Percentiles rank a stretch among this genome's conserved stretches.
Evolutionary conservation across 1,140 invertebrate species (phyloP).

Genomic region (Epicauta chinensis): DNA sequence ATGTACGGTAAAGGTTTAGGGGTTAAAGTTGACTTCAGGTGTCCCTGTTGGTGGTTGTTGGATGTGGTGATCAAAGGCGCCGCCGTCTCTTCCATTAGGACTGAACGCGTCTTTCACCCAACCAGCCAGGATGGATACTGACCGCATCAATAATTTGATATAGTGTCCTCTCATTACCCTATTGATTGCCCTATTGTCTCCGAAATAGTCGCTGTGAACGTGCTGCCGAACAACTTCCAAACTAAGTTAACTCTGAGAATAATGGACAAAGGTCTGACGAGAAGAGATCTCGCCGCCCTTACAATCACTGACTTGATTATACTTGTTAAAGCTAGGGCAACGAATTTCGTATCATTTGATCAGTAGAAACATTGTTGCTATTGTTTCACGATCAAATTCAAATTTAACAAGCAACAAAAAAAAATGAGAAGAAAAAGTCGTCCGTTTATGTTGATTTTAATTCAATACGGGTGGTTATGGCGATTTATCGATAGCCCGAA

Average conservation of each 20-base stretch:
- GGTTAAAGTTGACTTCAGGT: neutral
- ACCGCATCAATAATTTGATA: conserved; percentile 45
- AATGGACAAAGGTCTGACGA: conserved; percentile 35
- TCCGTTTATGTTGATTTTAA: no score
- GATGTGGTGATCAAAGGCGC: conserved; percentile 6
- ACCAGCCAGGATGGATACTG: conserved; percentile 24
- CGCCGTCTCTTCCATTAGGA: conserved; percentile 21
- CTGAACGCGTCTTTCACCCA: conserved; percentile 15
- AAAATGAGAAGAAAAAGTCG: no score
- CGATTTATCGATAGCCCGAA: no score
- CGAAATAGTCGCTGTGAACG: conserved; percentile 21
- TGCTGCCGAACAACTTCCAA: conserved; percentile 28
- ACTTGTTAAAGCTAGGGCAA: conserved; percentile 1
- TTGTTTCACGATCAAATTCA: no score
- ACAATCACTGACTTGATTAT: conserved; percentile 31
- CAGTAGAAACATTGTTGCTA: no score
- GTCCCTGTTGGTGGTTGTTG: conserved; percentile 6
- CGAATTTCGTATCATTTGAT: no score
- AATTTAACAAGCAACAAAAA: no score
- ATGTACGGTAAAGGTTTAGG: neutral
- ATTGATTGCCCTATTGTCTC: conserved; percentile 45
- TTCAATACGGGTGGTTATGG: no score
- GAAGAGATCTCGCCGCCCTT: conserved; percentile 17
- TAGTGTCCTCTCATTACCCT: conserved; percentile 45
- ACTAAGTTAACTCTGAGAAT: conserved; percentile 36